phyloP scores from a whole-genome alignment of 1,140 invertebrate species.

The Lordiphosa stackelbergi region DNA sequence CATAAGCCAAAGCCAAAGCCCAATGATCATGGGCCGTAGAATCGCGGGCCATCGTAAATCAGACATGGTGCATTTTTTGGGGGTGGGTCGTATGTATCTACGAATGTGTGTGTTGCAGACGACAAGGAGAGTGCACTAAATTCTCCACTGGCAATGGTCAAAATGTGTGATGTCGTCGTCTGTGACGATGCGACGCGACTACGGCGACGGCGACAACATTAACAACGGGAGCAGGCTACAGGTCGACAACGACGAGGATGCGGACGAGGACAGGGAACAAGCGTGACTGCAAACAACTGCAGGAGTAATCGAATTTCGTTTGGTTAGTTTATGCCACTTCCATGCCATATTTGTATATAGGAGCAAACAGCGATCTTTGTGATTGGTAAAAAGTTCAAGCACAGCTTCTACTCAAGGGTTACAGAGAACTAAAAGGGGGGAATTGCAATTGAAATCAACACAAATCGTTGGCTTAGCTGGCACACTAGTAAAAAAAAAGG shows the following conservation, averaged over 20 bases:
- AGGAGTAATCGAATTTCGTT: conserved; percentile 42
- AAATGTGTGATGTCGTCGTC: conserved; percentile 64
- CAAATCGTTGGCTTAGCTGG: too few relatives aligned
- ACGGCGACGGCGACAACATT: conserved; percentile 52
- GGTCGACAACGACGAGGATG: conserved; percentile 35
- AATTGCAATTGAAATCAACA: too few relatives aligned
- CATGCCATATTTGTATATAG: conserved; percentile 31
- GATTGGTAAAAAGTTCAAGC: conserved; percentile 8
- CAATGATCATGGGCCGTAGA: conserved; percentile 55
- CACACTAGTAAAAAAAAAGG: too few relatives aligned
- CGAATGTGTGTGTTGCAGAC: conserved; percentile 8
- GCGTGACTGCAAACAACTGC: conserved; percentile 54
- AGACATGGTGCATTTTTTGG: conserved; percentile 25
- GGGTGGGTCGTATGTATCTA: background rate
- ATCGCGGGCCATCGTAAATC: conserved; percentile 48
- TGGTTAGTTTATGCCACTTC: conserved; percentile 3
- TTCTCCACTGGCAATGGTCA: conserved; percentile 42
- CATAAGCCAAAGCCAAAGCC: conserved; percentile 36
- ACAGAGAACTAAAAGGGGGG: too few relatives aligned
- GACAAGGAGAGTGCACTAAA: conserved; percentile 49
- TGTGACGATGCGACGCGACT: conserved; percentile 35
- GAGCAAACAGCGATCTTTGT: conserved; percentile 12
- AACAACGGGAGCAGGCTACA: conserved; percentile 66
- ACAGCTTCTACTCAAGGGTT: background rate
- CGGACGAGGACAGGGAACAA: conserved; percentile 42